Evolutionary conservation across 2,797 vertebrate species (phyloP), one percentile per base, ranked within the genome.

Genomic region (Acrossocheilus fasciatus): DNA sequence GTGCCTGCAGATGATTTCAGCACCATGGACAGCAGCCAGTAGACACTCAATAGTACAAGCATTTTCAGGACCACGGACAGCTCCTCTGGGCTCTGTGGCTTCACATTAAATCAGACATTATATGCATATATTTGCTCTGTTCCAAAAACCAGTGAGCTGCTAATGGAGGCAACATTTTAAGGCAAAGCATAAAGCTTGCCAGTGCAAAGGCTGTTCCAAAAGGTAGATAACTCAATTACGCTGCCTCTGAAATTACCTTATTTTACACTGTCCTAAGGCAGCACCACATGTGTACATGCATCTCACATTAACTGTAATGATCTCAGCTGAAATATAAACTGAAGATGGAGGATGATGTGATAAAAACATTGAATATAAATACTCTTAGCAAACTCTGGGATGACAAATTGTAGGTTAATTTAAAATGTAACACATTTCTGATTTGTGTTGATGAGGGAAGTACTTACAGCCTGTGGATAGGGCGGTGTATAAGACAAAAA

Each of bases 41-140:
- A 52, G 23, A 57, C 0, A 26, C 26, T 34, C 17, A 11, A 66
- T 8, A 45, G 17, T 1, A 1, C 30, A 17, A 7, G 4, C 6
- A 34, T 12, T 10, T 84, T 41, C 41, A 88, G 87, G 1, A 84
- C 69, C 57, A 17, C 0, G 15, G 70, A 81, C 26, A 85, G 79
- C 72, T 59, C 30, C 18, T 66, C 11, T 64, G 20, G 47, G 10
- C 54, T 57, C 23, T n/a, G 39, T 34, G 26, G 26, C n/a, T 50
- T 74, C 57, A 47, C 36, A 76, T 43, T 47, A 66, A 81, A 64
- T 45, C 39, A 50, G n/a, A 36, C 45, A 76, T 70, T 52, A 68
- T 70, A 54, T 52, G 14, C 30, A 39, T 30, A 14, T 52, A 14
- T 69, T 70, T 69, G 80, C 30, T 66, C 18, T 69, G 62, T 66